Conservation (phyloP, 23 tunicate genomes). For the Oikopleura albicans region DNA sequence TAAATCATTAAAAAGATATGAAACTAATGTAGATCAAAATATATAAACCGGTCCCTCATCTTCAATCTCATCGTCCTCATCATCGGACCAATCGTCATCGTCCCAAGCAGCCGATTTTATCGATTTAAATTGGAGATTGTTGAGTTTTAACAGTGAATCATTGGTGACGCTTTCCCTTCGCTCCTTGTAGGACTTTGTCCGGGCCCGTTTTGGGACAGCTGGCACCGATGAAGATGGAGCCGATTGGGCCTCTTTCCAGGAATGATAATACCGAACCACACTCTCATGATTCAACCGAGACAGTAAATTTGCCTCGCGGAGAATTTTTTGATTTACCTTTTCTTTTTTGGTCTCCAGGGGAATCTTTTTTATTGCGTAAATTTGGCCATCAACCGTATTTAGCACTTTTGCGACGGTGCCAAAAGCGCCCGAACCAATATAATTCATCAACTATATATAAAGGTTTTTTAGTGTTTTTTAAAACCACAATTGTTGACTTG, state of each 20-base stretch:
- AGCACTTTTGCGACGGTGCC: background rate
- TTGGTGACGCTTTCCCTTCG: background rate
- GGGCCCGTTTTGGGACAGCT: background rate
- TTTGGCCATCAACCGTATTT: background rate
- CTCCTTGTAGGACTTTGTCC: background rate
- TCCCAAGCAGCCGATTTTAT: background rate
- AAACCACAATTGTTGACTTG: too few species aligned
- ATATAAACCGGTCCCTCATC: too few species aligned
- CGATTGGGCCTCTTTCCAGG: slow-evolving; percentile 7
- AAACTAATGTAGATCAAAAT: too few species aligned
- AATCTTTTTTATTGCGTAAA: background rate
- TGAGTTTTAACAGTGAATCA: background rate
- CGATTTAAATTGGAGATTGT: background rate
- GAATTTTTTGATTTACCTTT: background rate
- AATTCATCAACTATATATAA: too few species aligned
- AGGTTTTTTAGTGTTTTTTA: too few species aligned
- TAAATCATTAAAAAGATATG: too few species aligned
- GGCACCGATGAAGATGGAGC: background rate
- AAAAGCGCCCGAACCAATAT: background rate
- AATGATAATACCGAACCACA: background rate
- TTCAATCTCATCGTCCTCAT: too few species aligned
- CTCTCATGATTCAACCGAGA: background rate
- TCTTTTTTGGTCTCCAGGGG: background rate
- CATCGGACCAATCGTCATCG: background rate
- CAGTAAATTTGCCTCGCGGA: slow-evolving; percentile 11